Conservation (phyloP, 2,888 invertebrate genomes). For the Sthenelais limicola region DNA sequence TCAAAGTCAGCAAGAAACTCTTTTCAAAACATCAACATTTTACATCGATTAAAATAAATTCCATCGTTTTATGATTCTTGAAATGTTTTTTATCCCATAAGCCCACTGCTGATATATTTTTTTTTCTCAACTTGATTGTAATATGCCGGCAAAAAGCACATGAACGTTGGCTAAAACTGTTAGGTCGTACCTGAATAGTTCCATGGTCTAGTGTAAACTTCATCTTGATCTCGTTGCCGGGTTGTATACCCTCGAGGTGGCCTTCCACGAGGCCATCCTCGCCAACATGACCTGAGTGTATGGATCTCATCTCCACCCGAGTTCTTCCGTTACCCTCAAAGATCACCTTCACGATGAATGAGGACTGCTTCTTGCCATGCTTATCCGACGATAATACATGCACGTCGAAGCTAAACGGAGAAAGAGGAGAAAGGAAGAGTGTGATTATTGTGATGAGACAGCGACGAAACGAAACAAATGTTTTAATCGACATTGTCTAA, state of each 20-base stretch:
- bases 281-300: constrained; percentile 14
- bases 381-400: constrained; percentile 16
- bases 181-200: constrained; percentile 1
- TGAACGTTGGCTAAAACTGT: too few relatives aligned
- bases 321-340: constrained; percentile 32
- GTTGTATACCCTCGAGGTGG: constrained; percentile 12
- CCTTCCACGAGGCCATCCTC: constrained; percentile 32
- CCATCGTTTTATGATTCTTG: too few relatives aligned
- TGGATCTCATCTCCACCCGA: constrained; percentile 22
- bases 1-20: too few relatives aligned
- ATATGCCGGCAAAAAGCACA: too few relatives aligned
- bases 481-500: too few relatives aligned
- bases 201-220: constrained; percentile 14
- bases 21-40: too few relatives aligned
- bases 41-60: too few relatives aligned
- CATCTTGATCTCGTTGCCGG: constrained; percentile 14
- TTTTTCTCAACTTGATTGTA: too few relatives aligned
- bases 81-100: too few relatives aligned
- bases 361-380: constrained; percentile 31
- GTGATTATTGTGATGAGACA: too few relatives aligned
- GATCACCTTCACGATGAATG: constrained; percentile 18
- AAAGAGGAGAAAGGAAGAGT: background rate
- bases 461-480: too few relatives aligned
- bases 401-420: constrained; percentile 26
- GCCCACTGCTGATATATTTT: too few relatives aligned